These are phyloP conservation scores for Cyprinella venusta DNA, from an alignment of 2,797 vertebrate genomes.

Conservation along the genomic window DNA sequence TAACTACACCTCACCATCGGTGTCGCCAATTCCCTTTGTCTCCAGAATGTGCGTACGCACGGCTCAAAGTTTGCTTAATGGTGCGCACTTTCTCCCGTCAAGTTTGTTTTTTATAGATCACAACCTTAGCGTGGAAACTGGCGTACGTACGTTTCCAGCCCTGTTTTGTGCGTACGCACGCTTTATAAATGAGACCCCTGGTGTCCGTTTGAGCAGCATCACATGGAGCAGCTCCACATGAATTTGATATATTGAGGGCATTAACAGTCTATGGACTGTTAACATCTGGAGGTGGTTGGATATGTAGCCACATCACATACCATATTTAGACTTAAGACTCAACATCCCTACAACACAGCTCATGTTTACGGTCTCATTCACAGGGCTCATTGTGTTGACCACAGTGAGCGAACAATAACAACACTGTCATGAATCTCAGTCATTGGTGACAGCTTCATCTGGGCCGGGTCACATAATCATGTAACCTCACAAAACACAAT, in stretches of 20 bases:
- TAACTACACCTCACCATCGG: no score
- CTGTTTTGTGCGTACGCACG: no score
- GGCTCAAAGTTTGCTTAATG: no score
- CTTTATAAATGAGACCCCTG: no score
- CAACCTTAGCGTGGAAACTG: no score
- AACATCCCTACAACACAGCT: background rate
- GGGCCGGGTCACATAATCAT: background rate
- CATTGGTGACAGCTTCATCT: background rate
- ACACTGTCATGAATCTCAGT: background rate
- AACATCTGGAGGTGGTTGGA: background rate
- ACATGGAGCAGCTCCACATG: background rate
- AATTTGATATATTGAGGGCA: background rate
- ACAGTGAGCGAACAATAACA: background rate
- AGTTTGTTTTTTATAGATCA: no score
- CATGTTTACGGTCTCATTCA: background rate
- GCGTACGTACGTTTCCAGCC: no score
- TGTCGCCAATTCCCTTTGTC: no score
- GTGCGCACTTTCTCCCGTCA: no score
- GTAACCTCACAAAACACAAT: conserved; percentile 12
- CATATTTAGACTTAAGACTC: background rate
- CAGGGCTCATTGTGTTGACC: background rate
- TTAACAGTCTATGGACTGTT: background rate
- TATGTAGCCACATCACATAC: background rate
- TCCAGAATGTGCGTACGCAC: no score
- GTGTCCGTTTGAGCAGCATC: background rate